Evolutionary conservation across 92 coral and sea anemone species (phyloP).

Genomic region (Porites rus): DNA sequence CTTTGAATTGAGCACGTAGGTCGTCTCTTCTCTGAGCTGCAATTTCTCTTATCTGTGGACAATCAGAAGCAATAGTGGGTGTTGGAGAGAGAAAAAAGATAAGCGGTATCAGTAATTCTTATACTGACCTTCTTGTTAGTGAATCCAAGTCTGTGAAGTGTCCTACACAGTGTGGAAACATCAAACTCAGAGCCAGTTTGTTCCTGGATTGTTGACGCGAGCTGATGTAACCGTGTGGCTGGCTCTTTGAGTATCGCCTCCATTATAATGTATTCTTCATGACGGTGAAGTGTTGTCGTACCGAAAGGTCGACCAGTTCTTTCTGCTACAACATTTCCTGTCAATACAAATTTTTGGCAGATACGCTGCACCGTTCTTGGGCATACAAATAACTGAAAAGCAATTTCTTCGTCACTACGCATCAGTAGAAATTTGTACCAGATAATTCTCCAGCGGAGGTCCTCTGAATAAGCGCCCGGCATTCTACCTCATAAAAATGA

Average conservation of each 20-base stretch:
- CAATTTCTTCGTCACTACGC: constrained; percentile 46
- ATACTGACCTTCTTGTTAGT: neutral
- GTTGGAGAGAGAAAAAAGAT: neutral
- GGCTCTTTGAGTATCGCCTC: constrained; percentile 49
- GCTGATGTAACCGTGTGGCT: constrained; percentile 42
- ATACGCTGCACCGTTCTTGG: constrained; percentile 47
- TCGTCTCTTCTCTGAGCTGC: constrained; percentile 52
- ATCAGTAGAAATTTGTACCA: constrained; percentile 16
- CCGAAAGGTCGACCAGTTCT: constrained; percentile 15
- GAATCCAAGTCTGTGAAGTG: constrained; percentile 11
- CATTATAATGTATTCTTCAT: constrained; percentile 57
- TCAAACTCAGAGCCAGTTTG: constrained; percentile 55
- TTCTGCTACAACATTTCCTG: constrained; percentile 34
- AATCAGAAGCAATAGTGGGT: neutral
- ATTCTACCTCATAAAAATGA: neutral
- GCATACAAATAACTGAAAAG: constrained; percentile 30
- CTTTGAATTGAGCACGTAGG: constrained; percentile 41
- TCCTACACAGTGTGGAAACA: constrained; percentile 39
- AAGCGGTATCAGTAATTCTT: neutral
- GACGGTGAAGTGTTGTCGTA: constrained; percentile 36
- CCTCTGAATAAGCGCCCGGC: neutral
- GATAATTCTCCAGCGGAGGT: constrained; percentile 27
- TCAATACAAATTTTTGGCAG: constrained; percentile 9
- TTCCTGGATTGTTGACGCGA: constrained; percentile 29
- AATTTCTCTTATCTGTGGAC: constrained; percentile 11